Evolutionary conservation across 2,797 vertebrate species (phyloP), one percentile per base, ranked within the genome.

Genomic region (Melanotaenia trifasciata): DNA sequence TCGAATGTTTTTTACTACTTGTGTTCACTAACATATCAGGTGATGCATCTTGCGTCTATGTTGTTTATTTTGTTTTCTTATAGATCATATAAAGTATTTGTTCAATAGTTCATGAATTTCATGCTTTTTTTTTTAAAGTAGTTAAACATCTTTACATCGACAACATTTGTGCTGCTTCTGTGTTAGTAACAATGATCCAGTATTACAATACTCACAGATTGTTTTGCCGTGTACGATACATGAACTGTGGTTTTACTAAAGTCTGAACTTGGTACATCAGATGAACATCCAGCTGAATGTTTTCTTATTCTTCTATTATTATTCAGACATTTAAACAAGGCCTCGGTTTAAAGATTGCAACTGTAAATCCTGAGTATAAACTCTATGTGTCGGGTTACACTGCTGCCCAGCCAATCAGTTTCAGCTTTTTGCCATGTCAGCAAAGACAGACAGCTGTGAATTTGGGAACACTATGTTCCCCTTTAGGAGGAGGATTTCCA

Each of bases 391-490:
- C 36, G 51, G 59, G n/a, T 67, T 32, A 26, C 30, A 43, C 70
- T 71, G 35, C 57, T 35, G 57, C 66, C 20, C 36, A n/a, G 64
- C 59, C 14, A 30, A 56, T 58, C 35, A 61, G 54, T 12, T 45
- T 57, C 32, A 20, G 13, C 58, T 77, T 60, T 86, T 85, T 82
- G 80, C 87, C 59, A 80, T 45, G 50, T 60, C 78, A 76, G 70
- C 70, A 7, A 18, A 50, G 58, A 74, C 62, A 72, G 24, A n/a
- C 74, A 83, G 75, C 87, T 74, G 80, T 77, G 66, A 51, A 62
- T 43, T 32, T 7, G 36, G 76, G 89, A 93, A 92, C 88, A 87
- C 35, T 0, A 20, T 89, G 85, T 92, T 84, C 85, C 64, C 47
- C 45, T 70, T 67, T 66, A 24, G 56, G 26, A 26, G 2, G 59